Base-by-base conservation (phyloP, 2,888 invertebrate genomes). In the Belgica antarctica region DNA sequence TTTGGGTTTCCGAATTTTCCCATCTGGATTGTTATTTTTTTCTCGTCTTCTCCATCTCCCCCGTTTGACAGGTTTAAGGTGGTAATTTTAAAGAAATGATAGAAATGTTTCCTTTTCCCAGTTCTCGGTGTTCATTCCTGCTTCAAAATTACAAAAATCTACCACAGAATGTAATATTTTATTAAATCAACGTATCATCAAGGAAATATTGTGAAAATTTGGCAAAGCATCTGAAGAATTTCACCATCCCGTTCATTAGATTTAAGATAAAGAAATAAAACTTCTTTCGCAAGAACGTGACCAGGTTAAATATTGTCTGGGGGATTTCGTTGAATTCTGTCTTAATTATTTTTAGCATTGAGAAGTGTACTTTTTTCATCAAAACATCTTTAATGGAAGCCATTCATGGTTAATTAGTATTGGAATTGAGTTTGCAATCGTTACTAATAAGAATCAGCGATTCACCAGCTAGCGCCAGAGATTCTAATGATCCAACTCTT, bases 161-260 rank as follows among this genome's bases (percentile, higher is more conserved):
- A 24, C 27, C 61, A 61, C 27, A 62, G 31, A 62, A 62, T 31
- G 63, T 24, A 36, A 66, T 47, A 66, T 47, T 52, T 52, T 52
- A 66, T 66, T 66, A 66, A 66, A 66, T 66, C 65, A 66, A 41
- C 65, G 47, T 66, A 66, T 66, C 65, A 66, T 66, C 47, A 66
- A n/a, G 24, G 27, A 63, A 66, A 66, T 46, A 66, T 46, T 66
- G 65, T 66, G 65, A 47, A 66, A 66, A 66, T 66, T 66, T 66
- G 65, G 25, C 41, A 66, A n/a, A 66, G 65, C 41, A 63, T 27
- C 63, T 63, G 41, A 41, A 57, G 28, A 61, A 61, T 28, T 61
- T 61, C 27, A n/a, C 24, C 61, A 61, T 61, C 17, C 25, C 28
- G n/a, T 66, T 66, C 65, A 66, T 66, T 66, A 46, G 65, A 66